Conservation (phyloP, 1,140 invertebrate genomes). For the Amyelois transitella region DNA sequence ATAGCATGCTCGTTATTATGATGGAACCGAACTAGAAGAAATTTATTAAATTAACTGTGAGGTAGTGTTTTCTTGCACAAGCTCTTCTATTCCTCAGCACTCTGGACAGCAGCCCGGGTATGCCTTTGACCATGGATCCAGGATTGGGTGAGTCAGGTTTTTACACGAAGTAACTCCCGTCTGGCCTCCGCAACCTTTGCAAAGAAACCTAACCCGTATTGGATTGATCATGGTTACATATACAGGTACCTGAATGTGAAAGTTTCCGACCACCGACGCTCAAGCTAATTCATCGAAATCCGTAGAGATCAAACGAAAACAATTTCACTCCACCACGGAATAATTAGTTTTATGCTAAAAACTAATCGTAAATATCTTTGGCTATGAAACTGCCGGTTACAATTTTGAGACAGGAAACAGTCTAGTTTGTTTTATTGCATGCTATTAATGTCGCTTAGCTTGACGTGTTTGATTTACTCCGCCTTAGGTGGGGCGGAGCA, state of each 20-base stretch:
- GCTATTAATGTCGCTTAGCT: conserved; percentile 49
- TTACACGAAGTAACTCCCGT: too few relatives aligned
- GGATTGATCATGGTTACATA: too few relatives aligned
- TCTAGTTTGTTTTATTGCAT: conserved; percentile 49
- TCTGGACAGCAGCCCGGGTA: too few relatives aligned
- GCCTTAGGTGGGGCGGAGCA: conserved; percentile 23
- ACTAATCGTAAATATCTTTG: conserved; percentile 28
- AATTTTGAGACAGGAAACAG: conserved; percentile 52
- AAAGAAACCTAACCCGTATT: too few relatives aligned
- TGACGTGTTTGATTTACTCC: conserved; percentile 43
- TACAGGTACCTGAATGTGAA: too few relatives aligned
- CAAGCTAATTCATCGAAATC: not conserved
- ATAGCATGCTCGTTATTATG: not conserved
- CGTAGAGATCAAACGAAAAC: not conserved
- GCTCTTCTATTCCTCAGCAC: too few relatives aligned
- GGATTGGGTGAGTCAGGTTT: too few relatives aligned
- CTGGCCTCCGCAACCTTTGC: too few relatives aligned
- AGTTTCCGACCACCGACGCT: too few relatives aligned
- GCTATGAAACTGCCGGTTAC: conserved; percentile 23
- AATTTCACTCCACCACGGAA: not conserved
- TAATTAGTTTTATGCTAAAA: conserved; percentile 20
- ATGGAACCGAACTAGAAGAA: not conserved
- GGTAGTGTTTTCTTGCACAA: not conserved
- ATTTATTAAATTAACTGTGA: not conserved
- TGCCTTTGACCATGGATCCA: too few relatives aligned